Percentiles rank a stretch among this genome's conserved stretches.
These are phyloP conservation scores for Geococcyx californianus DNA, from an alignment of 2,113 vertebrate genomes.

Conservation along the genomic window DNA sequence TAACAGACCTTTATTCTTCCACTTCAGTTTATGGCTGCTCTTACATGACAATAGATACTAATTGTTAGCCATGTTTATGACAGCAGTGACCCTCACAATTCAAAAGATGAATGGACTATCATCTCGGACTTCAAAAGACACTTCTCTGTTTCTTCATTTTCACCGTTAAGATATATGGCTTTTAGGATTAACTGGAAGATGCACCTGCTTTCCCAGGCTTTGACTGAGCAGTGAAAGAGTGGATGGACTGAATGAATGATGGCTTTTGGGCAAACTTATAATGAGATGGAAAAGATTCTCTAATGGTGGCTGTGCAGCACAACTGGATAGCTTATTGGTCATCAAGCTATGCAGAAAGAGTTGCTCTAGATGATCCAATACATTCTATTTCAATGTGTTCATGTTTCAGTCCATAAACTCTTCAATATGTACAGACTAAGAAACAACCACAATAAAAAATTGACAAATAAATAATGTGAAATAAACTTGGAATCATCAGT, in stretches of 20 bases:
- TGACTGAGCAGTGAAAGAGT: neutral
- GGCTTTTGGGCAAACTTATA: neutral
- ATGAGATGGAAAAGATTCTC: neutral
- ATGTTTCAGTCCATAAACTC: neutral
- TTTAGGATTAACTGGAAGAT: neutral
- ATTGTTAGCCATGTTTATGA: neutral
- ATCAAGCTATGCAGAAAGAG: neutral
- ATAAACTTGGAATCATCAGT: neutral
- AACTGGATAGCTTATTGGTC: neutral
- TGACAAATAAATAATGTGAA: neutral
- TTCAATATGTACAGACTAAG: neutral
- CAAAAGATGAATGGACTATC: neutral
- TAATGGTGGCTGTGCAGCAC: neutral
- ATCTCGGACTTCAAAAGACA: neutral
- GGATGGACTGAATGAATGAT: neutral
- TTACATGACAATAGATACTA: constrained; percentile 1
- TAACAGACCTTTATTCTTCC: constrained; percentile 3
- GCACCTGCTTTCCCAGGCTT: constrained; percentile 38
- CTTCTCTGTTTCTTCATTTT: neutral
- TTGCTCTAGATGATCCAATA: neutral
- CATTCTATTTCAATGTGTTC: neutral
- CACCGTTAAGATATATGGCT: neutral
- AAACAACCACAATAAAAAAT: neutral
- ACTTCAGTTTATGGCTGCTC: constrained; percentile 13
- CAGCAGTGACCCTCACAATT: neutral